Evolutionary conservation across 2,797 vertebrate genomes (phyloP).

Genomic region (Sebastes matsubarae): DNA sequence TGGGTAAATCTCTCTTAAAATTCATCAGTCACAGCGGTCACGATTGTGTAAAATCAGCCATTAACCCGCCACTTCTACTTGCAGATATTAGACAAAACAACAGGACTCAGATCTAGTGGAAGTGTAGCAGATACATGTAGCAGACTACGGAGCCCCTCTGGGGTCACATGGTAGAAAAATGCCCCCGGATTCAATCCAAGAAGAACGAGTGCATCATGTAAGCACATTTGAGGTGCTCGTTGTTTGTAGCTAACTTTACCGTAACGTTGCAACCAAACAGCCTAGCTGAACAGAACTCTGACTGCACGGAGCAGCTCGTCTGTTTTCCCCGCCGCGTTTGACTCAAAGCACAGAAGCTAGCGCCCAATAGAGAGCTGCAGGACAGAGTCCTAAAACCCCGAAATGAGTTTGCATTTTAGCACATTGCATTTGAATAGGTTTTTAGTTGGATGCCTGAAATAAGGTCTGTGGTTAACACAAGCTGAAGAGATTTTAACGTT

Average conservation of each 20-base stretch:
- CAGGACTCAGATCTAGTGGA: conserved; percentile 3
- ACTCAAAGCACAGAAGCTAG: rapidly evolving
- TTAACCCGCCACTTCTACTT: neutral
- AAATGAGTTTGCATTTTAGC: too few species aligned
- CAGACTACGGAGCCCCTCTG: conserved; percentile 12
- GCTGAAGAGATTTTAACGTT: too few species aligned
- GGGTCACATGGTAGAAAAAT: neutral
- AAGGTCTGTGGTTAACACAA: too few species aligned
- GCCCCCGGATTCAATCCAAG: rapidly evolving
- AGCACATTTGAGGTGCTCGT: neutral
- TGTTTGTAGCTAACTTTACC: neutral
- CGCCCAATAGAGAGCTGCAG: too few species aligned
- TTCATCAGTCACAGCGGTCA: conserved; percentile 4
- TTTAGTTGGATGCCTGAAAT: too few species aligned
- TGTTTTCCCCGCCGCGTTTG: too few species aligned
- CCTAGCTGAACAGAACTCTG: rapidly evolving
- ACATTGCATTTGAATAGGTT: too few species aligned
- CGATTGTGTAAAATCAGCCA: neutral
- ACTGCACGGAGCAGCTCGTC: too few species aligned
- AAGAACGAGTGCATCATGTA: neutral
- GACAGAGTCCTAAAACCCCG: too few species aligned
- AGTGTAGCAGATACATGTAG: conserved; percentile 67
- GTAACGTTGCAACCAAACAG: neutral
- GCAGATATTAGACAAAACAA: neutral
- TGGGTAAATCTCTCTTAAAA: conserved; percentile 31